Base-by-base conservation (phyloP, 2,113 vertebrate genomes). In the Hydrochoerus hydrochaeris region DNA sequence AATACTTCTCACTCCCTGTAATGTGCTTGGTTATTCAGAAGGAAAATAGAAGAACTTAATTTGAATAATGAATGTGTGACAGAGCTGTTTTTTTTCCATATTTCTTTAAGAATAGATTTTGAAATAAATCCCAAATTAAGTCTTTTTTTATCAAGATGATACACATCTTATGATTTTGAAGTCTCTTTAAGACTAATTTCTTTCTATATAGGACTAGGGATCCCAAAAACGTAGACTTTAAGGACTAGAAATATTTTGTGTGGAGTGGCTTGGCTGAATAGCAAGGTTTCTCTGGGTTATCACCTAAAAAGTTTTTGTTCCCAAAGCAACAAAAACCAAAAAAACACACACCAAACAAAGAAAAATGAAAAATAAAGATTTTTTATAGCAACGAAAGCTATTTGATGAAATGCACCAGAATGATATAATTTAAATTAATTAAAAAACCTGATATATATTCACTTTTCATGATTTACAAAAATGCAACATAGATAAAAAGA, bases 1-100 rank as follows among this genome's bases (percentile, higher is more conserved):
- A 30, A 52, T 46, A 57, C 28, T 49, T 96, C 32, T 93, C 88
- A 49, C 81, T 88, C 81, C n/a, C 90, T 26, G 67, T 96, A 65
- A 65, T 54, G 8, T 26, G 49, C 54, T 90, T 90, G 49, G 41
- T 90, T 94, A 28, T 19, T 22, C 5, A 52, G 54, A 32, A 85
- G 41, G 78, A 97, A 97, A 90, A 80, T 62, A 26, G 32, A 63
- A 52, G 49, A 86, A 90, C 14, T 92, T 87, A 54, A 75, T 96
- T 88, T 90, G 58, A 85, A 62, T 24, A 3, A 49, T 67, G 7
- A 14, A 4, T 54, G 16, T 32, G 52, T 12, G 4, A 54, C 83
- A 17, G 12, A 17, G 19, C 73, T 57, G 4, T 71, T 93, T 86
- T 19, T 81, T 96, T 89, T 38, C 30, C 83, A 46, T 77, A 35